These are phyloP conservation scores for Atlantisia rogersi DNA, from an alignment of 2,113 vertebrate species.

Conservation along the genomic window DNA sequence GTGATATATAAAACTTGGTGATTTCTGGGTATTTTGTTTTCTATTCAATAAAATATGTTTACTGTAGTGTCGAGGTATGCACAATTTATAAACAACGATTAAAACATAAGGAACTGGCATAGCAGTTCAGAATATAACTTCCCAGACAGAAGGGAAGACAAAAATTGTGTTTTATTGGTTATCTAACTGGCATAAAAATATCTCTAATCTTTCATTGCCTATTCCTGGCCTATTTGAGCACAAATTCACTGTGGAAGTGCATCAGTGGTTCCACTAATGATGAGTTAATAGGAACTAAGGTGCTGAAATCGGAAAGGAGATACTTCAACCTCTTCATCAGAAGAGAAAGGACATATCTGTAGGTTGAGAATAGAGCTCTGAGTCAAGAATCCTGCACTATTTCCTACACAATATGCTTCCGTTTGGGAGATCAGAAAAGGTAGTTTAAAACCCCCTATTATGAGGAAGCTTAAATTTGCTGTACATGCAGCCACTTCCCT, in stretches of 20 bases:
- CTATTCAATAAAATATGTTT: background rate
- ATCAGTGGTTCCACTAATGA: background rate
- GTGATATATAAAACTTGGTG: background rate
- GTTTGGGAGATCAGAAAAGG: background rate
- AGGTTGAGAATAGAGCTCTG: background rate
- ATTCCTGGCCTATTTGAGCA: background rate
- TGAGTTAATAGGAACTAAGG: background rate
- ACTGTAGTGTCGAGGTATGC: background rate
- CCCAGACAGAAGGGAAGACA: background rate
- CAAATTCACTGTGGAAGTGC: background rate
- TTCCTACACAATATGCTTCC: background rate
- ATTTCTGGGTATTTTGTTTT: constrained; percentile 10
- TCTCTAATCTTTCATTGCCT: background rate
- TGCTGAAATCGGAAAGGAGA: background rate
- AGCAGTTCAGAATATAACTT: background rate
- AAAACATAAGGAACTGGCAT: background rate
- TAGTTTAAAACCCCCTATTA: background rate
- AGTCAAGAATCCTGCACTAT: background rate
- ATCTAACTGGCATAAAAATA: background rate
- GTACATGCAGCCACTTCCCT: background rate
- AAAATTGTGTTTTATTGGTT: background rate
- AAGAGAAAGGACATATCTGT: background rate
- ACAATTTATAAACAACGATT: background rate
- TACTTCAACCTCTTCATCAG: background rate
- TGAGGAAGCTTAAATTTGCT: background rate